phyloP scores from a whole-genome alignment of 2,113 vertebrate genomes.

The Microcebus murinus region DNA sequence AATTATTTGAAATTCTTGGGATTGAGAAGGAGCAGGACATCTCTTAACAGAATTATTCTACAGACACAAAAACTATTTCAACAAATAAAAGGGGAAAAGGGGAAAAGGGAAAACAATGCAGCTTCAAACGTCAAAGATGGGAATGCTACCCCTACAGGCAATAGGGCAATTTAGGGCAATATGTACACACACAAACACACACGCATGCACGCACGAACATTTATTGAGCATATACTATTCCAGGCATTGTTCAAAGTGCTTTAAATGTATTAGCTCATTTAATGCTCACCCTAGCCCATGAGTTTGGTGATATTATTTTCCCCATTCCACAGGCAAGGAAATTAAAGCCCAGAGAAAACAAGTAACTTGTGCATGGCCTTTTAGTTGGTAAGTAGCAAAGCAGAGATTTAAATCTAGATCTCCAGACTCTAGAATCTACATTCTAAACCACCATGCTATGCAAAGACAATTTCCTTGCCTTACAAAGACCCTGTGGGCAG shows the following conservation, averaged over 20 bases:
- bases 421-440: not conserved
- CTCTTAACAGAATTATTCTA: not conserved
- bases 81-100: not conserved
- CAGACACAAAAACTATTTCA: not conserved
- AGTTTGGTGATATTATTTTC: not conserved
- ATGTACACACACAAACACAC: not conserved
- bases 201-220: not conserved
- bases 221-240: not conserved
- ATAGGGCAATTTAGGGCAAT: not conserved
- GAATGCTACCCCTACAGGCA: not conserved
- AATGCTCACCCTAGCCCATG: not conserved
- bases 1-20: not conserved
- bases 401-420: not conserved
- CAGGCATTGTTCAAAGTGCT: not conserved
- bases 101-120: not conserved
- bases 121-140: not conserved
- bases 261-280: not conserved
- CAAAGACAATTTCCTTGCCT: not conserved
- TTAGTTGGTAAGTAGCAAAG: not conserved
- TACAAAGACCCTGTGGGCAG: too few species aligned
- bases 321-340: not conserved
- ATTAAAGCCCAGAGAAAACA: not conserved
- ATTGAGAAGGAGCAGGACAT: not conserved
- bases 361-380: not conserved
- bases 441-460: not conserved